A percentile compares a stretch with the other conserved stretches of the same genome.
These are phyloP conservation scores for Drosophila diplacantha DNA, from an alignment of 2,888 invertebrate species.

Conservation along the genomic window DNA sequence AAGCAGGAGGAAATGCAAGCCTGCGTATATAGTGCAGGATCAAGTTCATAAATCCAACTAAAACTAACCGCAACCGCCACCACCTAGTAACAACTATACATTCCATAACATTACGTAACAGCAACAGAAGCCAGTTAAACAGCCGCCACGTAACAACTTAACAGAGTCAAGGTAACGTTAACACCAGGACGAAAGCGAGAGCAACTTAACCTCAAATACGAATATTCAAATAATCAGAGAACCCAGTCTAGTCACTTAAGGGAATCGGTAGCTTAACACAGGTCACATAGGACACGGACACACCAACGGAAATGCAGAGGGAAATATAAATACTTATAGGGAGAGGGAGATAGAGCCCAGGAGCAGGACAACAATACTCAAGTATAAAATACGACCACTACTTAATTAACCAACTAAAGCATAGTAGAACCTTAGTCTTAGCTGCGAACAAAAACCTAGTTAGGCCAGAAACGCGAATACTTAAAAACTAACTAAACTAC, in stretches of 20 bases:
- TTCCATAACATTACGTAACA: conserved; percentile 8
- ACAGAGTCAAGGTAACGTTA: conserved; percentile 7
- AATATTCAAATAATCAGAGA: conserved; percentile 53
- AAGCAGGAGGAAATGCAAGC: not conserved
- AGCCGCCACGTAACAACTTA: conserved; percentile 6
- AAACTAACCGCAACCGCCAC: conserved; percentile 15
- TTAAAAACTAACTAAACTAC: conserved; percentile 56
- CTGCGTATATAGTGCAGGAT: not conserved
- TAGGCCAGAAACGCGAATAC: conserved; percentile 55
- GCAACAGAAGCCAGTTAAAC: conserved; percentile 14
- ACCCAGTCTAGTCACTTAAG: conserved; percentile 76
- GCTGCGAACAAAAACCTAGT: conserved; percentile 42
- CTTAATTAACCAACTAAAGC: conserved; percentile 51
- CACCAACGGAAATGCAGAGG: conserved; percentile 31
- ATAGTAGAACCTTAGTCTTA: conserved; percentile 44
- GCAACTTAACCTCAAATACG: conserved; percentile 59
- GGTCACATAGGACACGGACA: conserved; percentile 30
- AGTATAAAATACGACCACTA: conserved; percentile 74
- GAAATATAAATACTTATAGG: conserved; percentile 4
- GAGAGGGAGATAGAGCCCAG: conserved; percentile 2
- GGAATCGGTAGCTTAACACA: conserved; percentile 57
- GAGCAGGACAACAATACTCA: conserved; percentile 69
- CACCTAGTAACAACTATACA: conserved; percentile 11
- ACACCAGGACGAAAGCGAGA: conserved; percentile 19
- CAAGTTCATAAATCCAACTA: not conserved